Conservation (phyloP, 1,140 invertebrate genomes). For the Diabrotica virgifera region DNA sequence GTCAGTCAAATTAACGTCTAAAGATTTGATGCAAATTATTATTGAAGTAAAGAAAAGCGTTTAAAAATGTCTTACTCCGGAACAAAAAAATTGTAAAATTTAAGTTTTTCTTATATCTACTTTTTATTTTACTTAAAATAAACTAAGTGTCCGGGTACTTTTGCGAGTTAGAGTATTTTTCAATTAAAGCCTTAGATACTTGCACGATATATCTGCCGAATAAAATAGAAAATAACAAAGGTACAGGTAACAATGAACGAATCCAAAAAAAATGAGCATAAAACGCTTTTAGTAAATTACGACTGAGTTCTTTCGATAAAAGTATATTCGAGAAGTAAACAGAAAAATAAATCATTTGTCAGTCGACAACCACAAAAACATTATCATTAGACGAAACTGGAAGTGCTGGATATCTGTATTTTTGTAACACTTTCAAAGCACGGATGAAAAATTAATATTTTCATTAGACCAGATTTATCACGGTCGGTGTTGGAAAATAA, state of each 20-base stretch:
- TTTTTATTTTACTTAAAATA: too few species aligned
- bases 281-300: conserved; percentile 3
- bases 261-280: background rate
- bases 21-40: too few species aligned
- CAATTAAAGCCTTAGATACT: too few species aligned
- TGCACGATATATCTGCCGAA: too few species aligned
- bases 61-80: too few species aligned
- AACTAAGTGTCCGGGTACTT: too few species aligned
- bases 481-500: too few species aligned
- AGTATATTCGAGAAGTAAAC: background rate
- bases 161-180: too few species aligned
- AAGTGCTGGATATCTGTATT: background rate
- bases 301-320: background rate
- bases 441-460: conserved; percentile 3
- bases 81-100: too few species aligned
- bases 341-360: conserved; percentile 3
- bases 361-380: background rate
- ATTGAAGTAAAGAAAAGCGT: too few species aligned
- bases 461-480: background rate
- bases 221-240: background rate
- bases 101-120: too few species aligned
- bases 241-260: background rate
- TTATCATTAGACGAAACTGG: conserved; percentile 2
- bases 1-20: too few species aligned
- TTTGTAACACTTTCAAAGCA: background rate